These are phyloP conservation scores for Macropis europaea DNA, from an alignment of 2,888 invertebrate genomes.

Conservation along the genomic window DNA sequence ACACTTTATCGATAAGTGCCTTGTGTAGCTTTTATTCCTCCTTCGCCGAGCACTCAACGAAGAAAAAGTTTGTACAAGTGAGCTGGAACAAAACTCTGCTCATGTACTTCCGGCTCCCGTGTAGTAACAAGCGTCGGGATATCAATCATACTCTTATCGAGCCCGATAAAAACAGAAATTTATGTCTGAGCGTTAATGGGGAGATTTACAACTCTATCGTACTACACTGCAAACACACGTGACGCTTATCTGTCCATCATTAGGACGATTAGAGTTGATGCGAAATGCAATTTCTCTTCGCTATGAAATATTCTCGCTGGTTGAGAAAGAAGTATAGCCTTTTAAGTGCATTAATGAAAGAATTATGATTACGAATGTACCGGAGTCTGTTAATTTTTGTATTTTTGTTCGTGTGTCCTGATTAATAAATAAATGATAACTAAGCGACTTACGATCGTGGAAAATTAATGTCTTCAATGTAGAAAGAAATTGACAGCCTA, in stretches of 20 bases:
- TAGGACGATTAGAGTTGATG: neutral
- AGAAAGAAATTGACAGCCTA: too few relatives aligned
- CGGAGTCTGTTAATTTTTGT: too few relatives aligned
- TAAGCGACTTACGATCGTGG: too few relatives aligned
- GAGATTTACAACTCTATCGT: constrained; percentile 12
- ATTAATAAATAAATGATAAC: too few relatives aligned
- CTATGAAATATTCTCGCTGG: neutral
- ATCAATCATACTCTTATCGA: constrained; percentile 14
- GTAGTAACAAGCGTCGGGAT: neutral
- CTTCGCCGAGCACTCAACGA: neutral
- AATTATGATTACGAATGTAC: too few relatives aligned
- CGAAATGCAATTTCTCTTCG: neutral
- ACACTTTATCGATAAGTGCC: too few relatives aligned
- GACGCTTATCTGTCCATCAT: constrained; percentile 11
- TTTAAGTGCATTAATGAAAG: too few relatives aligned
- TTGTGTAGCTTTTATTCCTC: too few relatives aligned
- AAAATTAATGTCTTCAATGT: too few relatives aligned
- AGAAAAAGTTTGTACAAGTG: neutral
- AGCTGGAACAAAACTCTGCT: neutral
- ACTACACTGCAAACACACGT: constrained; percentile 1
- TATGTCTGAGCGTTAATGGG: constrained; percentile 11
- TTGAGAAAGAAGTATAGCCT: too few relatives aligned
- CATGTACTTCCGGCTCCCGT: neutral
- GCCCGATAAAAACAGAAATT: neutral
- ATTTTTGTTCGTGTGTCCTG: too few relatives aligned